phyloP scores from a whole-genome alignment of 2,113 vertebrate species.

The Oreochromis spilurus region DNA sequence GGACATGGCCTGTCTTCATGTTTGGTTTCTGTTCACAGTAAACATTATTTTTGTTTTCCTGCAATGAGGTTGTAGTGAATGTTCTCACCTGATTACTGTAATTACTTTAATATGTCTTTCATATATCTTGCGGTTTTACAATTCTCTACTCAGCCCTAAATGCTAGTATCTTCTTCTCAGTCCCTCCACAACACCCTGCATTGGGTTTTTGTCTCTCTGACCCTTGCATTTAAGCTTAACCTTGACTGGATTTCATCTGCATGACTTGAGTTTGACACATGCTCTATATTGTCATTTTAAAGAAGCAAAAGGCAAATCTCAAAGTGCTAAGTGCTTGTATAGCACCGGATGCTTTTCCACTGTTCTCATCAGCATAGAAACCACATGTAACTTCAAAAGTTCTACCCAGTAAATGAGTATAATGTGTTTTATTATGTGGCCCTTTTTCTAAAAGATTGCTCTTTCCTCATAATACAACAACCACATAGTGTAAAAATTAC shows the following conservation, averaged over 20 bases:
- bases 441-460: not conserved
- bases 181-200: not conserved
- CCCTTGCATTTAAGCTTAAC: not conserved
- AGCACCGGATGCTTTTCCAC: not conserved
- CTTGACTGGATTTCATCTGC: not conserved
- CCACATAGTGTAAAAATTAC: not conserved
- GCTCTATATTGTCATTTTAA: not conserved
- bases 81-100: not conserved
- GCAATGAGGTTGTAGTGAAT: not conserved
- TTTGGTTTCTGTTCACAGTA: not conserved
- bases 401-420: not conserved
- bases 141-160: not conserved
- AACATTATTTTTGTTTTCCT: not conserved
- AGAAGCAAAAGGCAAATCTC: not conserved
- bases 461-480: not conserved
- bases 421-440: not conserved
- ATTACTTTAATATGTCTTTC: not conserved
- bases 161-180: not conserved
- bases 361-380: not conserved
- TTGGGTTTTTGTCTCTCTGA: not conserved
- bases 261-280: not conserved
- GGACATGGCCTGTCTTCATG: not conserved
- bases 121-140: not conserved
- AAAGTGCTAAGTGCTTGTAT: not conserved
- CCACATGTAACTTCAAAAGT: not conserved